These are phyloP conservation scores for Drosophila bunnanda DNA, from an alignment of 2,888 invertebrate genomes.

Conservation along the genomic window DNA sequence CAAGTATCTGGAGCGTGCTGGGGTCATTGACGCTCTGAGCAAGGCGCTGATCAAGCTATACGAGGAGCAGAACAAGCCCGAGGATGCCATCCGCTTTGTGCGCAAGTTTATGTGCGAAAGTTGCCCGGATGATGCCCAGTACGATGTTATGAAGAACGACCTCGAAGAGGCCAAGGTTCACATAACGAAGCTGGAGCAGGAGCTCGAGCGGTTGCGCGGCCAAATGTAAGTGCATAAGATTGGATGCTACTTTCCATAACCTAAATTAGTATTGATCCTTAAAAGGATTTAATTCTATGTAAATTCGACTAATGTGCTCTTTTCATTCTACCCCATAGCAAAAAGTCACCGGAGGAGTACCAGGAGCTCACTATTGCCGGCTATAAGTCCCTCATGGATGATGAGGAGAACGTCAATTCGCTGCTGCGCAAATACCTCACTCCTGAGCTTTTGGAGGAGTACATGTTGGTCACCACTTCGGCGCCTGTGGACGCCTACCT, in stretches of 20 bases:
- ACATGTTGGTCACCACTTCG: slow-evolving; percentile 86
- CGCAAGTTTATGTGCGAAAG: slow-evolving; percentile 84
- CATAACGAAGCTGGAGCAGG: slow-evolving; percentile 81
- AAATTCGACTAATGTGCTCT: not conserved
- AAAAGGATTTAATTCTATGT: not conserved
- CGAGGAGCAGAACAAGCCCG: slow-evolving; percentile 84
- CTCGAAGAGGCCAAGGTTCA: slow-evolving; percentile 79
- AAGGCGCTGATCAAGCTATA: slow-evolving; percentile 84
- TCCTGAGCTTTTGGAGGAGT: slow-evolving; percentile 86
- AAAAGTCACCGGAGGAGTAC: slow-evolving; percentile 83
- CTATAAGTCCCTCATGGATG: slow-evolving; percentile 85
- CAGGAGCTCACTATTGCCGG: slow-evolving; percentile 85
- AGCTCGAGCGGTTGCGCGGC: slow-evolving; percentile 81
- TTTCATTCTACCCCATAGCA: slow-evolving; percentile 56
- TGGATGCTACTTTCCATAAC: not conserved
- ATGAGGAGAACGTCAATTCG: slow-evolving; percentile 86
- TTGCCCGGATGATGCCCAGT: slow-evolving; percentile 83
- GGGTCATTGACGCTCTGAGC: slow-evolving; percentile 84
- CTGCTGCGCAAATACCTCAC: slow-evolving; percentile 88
- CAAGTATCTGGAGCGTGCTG: slow-evolving; percentile 84
- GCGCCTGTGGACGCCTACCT: slow-evolving; percentile 86
- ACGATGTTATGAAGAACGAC: slow-evolving; percentile 81
- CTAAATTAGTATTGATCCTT: no score
- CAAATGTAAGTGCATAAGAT: slow-evolving; percentile 76
- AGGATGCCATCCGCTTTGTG: slow-evolving; percentile 84